Evolutionary conservation across 2,888 invertebrate genomes (phyloP).

Genomic region (Dysmachus trigonus): DNA sequence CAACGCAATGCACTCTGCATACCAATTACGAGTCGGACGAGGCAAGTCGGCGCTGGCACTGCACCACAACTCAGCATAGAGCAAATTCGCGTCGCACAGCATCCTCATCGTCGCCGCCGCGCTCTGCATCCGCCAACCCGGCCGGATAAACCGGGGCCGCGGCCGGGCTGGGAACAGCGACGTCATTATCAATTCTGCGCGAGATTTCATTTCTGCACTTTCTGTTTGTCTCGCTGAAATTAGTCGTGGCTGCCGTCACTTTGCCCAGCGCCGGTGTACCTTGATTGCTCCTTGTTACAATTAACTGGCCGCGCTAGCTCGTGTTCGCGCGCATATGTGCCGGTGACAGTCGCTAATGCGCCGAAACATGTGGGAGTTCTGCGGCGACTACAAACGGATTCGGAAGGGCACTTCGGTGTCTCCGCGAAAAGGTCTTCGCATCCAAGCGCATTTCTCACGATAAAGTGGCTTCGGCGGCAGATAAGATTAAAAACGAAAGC

Average conservation of each 20-base stretch:
- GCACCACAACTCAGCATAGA: not conserved
- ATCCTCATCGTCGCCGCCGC: not conserved
- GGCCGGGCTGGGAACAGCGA: not conserved
- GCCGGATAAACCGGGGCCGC: not conserved
- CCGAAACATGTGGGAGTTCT: conserved; percentile 10
- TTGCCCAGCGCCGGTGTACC: conserved; percentile 51
- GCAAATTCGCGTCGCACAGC: not conserved
- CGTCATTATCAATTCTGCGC: conserved; percentile 60
- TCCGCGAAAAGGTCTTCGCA: not conserved
- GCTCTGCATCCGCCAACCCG: not conserved
- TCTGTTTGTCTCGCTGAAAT: conserved; percentile 57
- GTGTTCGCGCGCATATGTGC: not conserved
- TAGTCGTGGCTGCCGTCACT: conserved; percentile 53
- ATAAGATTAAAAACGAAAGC: not conserved
- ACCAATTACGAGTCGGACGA: conserved; percentile 34
- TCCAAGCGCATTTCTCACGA: not conserved
- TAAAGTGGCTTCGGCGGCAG: not conserved
- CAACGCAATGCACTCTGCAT: conserved; percentile 46
- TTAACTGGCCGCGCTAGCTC: conserved; percentile 49
- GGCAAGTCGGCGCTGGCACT: not conserved
- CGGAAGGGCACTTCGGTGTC: not conserved
- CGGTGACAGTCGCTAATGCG: conserved; percentile 29
- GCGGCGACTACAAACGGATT: conserved; percentile 11
- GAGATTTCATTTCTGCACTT: conserved; percentile 64
- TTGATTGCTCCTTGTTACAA: conserved; percentile 53